These are phyloP conservation scores for Melanaphis sacchari DNA, from an alignment of 1,140 invertebrate species.

Conservation along the genomic window DNA sequence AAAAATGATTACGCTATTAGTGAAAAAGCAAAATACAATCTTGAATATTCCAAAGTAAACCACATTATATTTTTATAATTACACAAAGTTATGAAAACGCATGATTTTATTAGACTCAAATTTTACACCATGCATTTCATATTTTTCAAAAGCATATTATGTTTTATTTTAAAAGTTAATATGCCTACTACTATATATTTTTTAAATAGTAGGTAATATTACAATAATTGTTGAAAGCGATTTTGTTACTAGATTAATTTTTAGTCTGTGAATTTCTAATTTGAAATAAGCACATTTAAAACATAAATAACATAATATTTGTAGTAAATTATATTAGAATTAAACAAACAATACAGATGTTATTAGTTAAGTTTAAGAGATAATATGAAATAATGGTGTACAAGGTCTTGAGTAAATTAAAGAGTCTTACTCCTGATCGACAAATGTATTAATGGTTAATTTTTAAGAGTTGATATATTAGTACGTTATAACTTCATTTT, in stretches of 20 bases:
- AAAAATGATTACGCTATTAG: neutral
- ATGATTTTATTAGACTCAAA: neutral
- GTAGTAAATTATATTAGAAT: neutral
- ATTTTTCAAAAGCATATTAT: slow-evolving; percentile 16
- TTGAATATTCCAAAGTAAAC: neutral
- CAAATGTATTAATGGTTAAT: no score
- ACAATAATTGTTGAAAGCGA: neutral
- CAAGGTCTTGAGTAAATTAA: neutral
- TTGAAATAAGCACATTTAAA: neutral
- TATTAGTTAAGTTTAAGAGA: neutral
- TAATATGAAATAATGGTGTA: neutral
- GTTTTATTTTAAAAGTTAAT: no score
- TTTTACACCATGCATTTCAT: slow-evolving; percentile 31
- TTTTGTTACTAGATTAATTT: neutral
- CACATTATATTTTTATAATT: neutral
- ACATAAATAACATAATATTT: neutral
- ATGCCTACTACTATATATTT: no score
- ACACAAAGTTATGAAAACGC: neutral
- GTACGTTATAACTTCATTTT: no score
- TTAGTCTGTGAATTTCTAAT: neutral
- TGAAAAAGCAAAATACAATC: slow-evolving; percentile 3
- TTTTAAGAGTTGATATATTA: no score
- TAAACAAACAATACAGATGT: neutral
- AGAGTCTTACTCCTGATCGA: no score
- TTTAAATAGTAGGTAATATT: neutral